Base-by-base conservation (phyloP, 2,797 vertebrate species). In the Zalophus californianus region DNA sequence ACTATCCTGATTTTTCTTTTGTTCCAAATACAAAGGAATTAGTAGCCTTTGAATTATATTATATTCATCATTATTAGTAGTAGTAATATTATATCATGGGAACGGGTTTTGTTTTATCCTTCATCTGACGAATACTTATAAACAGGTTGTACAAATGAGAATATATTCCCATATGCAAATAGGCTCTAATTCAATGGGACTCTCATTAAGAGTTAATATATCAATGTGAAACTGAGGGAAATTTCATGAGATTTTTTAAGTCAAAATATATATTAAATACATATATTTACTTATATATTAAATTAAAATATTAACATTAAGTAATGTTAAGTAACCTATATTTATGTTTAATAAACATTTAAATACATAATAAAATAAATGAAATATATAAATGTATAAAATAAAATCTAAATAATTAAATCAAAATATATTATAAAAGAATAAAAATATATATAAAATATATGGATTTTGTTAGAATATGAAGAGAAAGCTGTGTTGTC, bases 221-320 rank as follows among this genome's bases (percentile, higher is more conserved):
- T 75, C 56, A 66, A 4, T 58, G 15, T n/a, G 54, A 92, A 95
- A 58, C 35, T 29, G 56, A 87, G 14, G 35, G 35, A 80, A 6
- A 60, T 77, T 87, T 96, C 50, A 15, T 32, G n/a, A 93, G 25
- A 70, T 41, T 56, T 56, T 73, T 66, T 44, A 80, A 95, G 27
- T 91, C 27, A 94, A 85, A 92, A 56, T 82, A 92, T 41, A 62
- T 52, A 50, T 72, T 83, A 90, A 85, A 44, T 58, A 60, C 29
- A 10, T 62, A 44, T 70, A 64, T 52, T 38, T 92, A 72, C 18
- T 91, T 50, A 72, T 4, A 83, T 72, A 44, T 73, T 29, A 68
- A 90, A 82, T 50, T 80, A 68, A 44, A 4, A 56, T 56, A 50
- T 35, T 66, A 35, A 44, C n/a, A 56, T 70, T 84, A 35, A 70